phyloP scores from a whole-genome alignment of 2,888 invertebrate species.

The Lithodes maja region DNA sequence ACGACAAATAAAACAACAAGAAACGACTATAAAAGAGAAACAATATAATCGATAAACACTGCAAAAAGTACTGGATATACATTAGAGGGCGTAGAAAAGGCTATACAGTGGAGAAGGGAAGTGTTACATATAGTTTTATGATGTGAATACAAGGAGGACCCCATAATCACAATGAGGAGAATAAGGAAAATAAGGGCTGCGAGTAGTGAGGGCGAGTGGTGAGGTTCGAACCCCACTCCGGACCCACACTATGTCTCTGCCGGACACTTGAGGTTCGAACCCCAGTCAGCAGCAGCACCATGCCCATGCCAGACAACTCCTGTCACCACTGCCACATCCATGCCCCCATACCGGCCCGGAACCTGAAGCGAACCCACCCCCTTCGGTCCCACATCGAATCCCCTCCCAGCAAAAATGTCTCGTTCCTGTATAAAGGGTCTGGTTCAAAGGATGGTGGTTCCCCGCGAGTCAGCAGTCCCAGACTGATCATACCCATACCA shows the following conservation, averaged over 20 bases:
- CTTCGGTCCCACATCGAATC: slow-evolving; percentile 39
- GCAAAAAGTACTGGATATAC: no score
- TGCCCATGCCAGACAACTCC: slow-evolving; percentile 42
- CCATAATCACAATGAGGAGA: not conserved
- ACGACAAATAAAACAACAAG: no score
- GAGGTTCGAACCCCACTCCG: not conserved
- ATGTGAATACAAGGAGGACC: not conserved
- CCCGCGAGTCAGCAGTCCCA: not conserved
- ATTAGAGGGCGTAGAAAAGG: no score
- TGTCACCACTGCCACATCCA: slow-evolving; percentile 69
- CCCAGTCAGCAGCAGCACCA: not conserved
- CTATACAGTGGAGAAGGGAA: no score
- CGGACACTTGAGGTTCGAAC: not conserved
- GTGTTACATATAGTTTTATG: no score
- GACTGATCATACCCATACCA: slow-evolving; percentile 4
- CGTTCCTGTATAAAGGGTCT: slow-evolving; percentile 51
- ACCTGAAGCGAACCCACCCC: slow-evolving; percentile 67
- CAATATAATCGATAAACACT: no score
- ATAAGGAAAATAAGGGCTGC: not conserved
- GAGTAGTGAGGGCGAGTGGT: not conserved
- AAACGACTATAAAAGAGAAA: no score
- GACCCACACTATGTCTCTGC: not conserved
- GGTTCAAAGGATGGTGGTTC: not conserved
- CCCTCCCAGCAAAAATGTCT: slow-evolving; percentile 37
- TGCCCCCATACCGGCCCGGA: slow-evolving; percentile 59